Conservation (phyloP, 2,113 vertebrate species). For the Suricata suricatta region DNA sequence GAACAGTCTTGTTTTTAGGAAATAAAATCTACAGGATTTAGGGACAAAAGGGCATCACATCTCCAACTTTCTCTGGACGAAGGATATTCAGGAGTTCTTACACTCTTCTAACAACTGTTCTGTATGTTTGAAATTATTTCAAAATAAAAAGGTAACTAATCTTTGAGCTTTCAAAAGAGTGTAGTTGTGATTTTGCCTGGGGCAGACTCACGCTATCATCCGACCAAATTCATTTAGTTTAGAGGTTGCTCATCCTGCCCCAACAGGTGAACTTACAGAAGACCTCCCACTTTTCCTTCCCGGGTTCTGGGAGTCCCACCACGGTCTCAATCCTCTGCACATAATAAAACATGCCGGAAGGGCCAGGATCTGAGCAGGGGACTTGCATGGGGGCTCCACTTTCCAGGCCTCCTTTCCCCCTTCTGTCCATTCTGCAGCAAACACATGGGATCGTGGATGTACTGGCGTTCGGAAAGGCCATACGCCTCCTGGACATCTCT, state of each 20-base stretch:
- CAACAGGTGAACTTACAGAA: not conserved
- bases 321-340: no score
- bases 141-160: not conserved
- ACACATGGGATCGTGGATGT: not conserved
- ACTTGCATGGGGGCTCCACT: fast-evolving
- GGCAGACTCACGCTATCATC: not conserved
- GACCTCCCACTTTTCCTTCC: not conserved
- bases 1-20: not conserved
- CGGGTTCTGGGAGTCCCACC: not conserved
- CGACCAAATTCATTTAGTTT: not conserved
- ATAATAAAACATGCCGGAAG: not conserved
- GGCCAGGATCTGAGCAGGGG: not conserved
- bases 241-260: not conserved
- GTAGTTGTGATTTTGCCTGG: not conserved
- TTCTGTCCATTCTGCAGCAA: not conserved
- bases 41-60: not conserved
- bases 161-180: not conserved
- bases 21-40: not conserved
- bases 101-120: not conserved
- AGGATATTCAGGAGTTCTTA: not conserved
- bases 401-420: not conserved
- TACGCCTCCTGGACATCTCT: not conserved
- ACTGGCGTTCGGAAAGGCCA: not conserved
- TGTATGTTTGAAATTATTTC: not conserved
- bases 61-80: not conserved